Percentiles rank a stretch among this genome's conserved stretches.
Evolutionary conservation across 2,888 invertebrate genomes (phyloP).

Genomic region (Sphinx pinastri): DNA sequence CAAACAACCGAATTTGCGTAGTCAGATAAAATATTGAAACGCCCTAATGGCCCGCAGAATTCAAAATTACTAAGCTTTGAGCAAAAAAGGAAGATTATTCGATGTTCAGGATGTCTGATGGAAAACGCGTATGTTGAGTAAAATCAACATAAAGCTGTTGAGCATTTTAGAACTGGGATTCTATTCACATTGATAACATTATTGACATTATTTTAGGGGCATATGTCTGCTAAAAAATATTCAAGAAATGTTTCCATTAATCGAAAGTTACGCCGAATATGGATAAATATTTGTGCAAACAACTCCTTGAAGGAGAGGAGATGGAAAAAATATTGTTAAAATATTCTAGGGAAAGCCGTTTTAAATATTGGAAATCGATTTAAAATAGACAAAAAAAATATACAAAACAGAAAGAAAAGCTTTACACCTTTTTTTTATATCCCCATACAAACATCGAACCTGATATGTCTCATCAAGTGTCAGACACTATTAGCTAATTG

Average conservation of each 20-base stretch:
- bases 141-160: neutral
- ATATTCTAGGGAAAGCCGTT: no score
- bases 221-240: no score
- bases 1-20: slow-evolving; percentile 22
- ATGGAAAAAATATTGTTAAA: no score
- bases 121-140: neutral
- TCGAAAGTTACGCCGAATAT: no score
- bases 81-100: neutral
- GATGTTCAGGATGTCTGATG: neutral
- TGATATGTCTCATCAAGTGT: slow-evolving; percentile 8
- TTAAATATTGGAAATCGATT: no score
- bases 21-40: slow-evolving; percentile 20
- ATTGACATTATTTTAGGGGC: no score
- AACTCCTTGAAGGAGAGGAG: no score
- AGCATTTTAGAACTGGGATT: neutral
- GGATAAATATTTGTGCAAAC: no score
- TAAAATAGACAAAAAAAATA: no score
- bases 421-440: neutral
- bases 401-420: no score
- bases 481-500: slow-evolving; percentile 27
- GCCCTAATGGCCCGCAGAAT: slow-evolving; percentile 21
- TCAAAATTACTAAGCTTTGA: slow-evolving; percentile 8
- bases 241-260: no score
- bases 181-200: neutral
- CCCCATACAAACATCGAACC: neutral